Base-by-base conservation (phyloP, 2,888 invertebrate genomes). In the Drosophila quinaria region DNA sequence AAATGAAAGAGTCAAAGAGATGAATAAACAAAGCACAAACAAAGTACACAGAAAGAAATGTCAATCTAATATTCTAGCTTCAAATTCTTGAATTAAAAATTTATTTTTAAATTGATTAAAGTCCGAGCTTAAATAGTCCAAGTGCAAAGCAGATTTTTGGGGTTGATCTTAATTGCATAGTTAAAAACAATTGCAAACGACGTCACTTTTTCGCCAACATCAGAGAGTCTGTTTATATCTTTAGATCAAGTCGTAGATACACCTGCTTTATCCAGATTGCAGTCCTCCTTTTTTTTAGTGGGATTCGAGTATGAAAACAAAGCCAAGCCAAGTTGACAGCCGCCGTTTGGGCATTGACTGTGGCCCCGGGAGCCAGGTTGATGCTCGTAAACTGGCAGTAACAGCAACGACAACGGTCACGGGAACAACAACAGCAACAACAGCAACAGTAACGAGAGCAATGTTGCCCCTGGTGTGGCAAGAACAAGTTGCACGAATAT, bases 341-440 rank as follows among this genome's bases (percentile, higher is more conserved):
- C 65, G 69, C 44, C 74, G 41, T 62, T 74, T 56, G 76, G 78
- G 68, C 51, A 58, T 64, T 68, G 62, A 51, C 56, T 69, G 56
- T 62, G 69, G 59, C 47, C 56, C 39, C 46, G 10, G 8, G 44
- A 44, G 44, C 15, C 44, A 22, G 33, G 19, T 44, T 56, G 19
- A 39, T 49, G 68, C 54, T 39, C 52, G 44, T 29, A 46, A 66
- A 19, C 49, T 52, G 56, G 19, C 74, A 52, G 9, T 13, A 47
- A 29, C 47, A 47, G 46, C 25, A 46, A 25, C 42, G 29, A 29
- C 29, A 41, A 19, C 55, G 33, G 22, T 4, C 13, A 17, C 39
- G 15, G 33, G 4, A 39, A 13, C 39, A 46, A 9, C 46, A 46
- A 4, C 46, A 46, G n/a, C 22, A 25, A 15, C n/a, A 1, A n/a